These are phyloP conservation scores for Menura novaehollandiae DNA, from an alignment of 2,113 vertebrate genomes.

Conservation along the genomic window DNA sequence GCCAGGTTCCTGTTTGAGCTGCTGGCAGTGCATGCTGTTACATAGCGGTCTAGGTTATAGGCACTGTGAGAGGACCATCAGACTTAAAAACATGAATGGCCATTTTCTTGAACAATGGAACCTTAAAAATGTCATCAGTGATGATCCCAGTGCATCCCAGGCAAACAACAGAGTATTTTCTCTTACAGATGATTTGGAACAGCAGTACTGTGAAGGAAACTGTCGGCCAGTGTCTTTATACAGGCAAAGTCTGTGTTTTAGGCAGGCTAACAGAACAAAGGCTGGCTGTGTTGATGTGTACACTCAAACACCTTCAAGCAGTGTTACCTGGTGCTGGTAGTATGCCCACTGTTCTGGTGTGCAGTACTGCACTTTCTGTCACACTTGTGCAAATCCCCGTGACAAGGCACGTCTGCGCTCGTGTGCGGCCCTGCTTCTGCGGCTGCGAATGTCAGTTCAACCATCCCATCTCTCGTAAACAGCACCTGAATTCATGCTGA, in stretches of 20 bases:
- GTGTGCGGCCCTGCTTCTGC: fast-evolving
- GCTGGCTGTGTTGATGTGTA: background rate
- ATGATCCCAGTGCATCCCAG: background rate
- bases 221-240: background rate
- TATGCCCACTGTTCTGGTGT: background rate
- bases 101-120: background rate
- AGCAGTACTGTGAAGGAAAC: background rate
- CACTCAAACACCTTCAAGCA: background rate
- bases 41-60: fast-evolving
- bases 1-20: background rate
- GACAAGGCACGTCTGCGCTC: fast-evolving
- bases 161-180: background rate
- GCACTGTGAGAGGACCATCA: background rate
- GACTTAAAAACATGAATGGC: background rate
- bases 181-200: background rate
- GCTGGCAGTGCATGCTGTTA: background rate
- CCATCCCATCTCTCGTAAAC: background rate
- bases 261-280: background rate
- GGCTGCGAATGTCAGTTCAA: background rate
- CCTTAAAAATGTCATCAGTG: background rate
- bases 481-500: background rate
- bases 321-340: background rate
- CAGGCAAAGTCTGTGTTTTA: background rate
- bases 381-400: background rate
- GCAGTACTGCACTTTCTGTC: background rate